Conservation (phyloP, 2,888 invertebrate species). For the Oasisia sp. region DNA sequence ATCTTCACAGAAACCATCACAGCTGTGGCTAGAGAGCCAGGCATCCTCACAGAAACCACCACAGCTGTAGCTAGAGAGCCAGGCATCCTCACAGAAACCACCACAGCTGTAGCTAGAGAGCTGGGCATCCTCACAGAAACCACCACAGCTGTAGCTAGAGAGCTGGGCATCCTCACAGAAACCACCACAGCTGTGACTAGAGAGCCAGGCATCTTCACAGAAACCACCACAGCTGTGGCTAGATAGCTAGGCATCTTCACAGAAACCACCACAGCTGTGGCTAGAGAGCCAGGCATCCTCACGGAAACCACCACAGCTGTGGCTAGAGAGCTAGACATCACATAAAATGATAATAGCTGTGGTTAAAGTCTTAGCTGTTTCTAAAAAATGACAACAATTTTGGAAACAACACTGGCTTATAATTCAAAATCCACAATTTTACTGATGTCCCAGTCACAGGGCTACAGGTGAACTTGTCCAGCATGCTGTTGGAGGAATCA, state of each 20-base stretch:
- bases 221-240: background rate
- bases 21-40: no score
- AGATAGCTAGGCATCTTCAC: background rate
- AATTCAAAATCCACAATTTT: background rate
- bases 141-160: background rate
- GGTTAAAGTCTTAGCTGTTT: background rate
- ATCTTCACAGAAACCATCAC: background rate
- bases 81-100: background rate
- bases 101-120: background rate
- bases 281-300: no score
- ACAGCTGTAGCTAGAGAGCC: no score
- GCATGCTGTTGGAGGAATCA: background rate
- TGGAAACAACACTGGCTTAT: background rate
- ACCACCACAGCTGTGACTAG: background rate
- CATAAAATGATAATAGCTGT: no score
- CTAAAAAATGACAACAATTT: no score
- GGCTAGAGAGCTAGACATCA: background rate
- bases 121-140: background rate
- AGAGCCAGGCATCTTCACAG: background rate
- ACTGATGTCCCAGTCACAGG: background rate
- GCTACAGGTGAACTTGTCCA: background rate
- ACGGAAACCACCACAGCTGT: no score
- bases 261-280: no score
- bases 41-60: no score
- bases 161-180: background rate